Percentiles rank a stretch among this genome's conserved stretches.
Conservation (phyloP, 2,113 vertebrate genomes). For the Phrynocephalus versicolor region DNA sequence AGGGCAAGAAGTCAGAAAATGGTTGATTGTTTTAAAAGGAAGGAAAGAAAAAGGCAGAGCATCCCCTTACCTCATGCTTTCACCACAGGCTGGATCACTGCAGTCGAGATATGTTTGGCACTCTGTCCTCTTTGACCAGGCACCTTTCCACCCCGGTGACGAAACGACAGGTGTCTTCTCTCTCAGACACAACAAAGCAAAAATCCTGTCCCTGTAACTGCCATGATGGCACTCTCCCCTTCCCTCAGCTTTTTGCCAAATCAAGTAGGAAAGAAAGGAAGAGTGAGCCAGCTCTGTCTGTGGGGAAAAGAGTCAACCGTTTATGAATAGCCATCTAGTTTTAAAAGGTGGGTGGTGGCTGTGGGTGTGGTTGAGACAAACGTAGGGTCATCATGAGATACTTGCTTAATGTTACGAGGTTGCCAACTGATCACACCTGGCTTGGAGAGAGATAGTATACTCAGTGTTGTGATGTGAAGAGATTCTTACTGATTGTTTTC, state of each 20-base stretch:
- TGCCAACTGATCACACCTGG: no score
- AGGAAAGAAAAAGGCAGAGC: not conserved
- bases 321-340: not conserved
- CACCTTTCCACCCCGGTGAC: not conserved
- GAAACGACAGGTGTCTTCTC: slow-evolving; percentile 11
- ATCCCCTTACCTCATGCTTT: not conserved
- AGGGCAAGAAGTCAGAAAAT: not conserved
- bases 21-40: not conserved
- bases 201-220: no score
- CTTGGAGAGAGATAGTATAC: no score
- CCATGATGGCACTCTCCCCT: not conserved
- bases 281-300: not conserved
- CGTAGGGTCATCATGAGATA: not conserved
- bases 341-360: no score
- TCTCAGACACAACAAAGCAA: not conserved
- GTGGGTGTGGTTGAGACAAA: not conserved
- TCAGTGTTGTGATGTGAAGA: no score
- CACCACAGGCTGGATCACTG: not conserved
- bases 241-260: not conserved
- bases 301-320: not conserved
- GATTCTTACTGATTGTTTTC: no score
- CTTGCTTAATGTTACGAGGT: not conserved
- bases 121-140: not conserved
- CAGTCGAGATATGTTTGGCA: not conserved
- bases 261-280: not conserved